These are phyloP conservation scores for Cromileptes altivelis DNA, from an alignment of 2,113 vertebrate species.

Conservation along the genomic window DNA sequence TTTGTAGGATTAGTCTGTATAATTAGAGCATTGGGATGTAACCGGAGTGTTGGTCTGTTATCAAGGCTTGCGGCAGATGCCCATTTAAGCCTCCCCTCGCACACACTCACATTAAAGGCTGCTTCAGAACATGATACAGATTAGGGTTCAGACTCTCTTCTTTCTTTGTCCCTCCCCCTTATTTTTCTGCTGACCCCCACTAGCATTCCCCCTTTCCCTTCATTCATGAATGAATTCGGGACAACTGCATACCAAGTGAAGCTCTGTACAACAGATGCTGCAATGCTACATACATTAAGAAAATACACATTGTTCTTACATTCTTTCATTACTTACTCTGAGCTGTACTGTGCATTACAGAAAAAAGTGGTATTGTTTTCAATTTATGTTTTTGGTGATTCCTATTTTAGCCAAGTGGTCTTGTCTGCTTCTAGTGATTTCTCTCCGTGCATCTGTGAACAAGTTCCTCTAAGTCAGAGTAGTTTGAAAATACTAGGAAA, in stretches of 20 bases:
- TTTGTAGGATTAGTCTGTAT: constrained; percentile 67
- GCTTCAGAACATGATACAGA: constrained; percentile 38
- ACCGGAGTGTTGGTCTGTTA: constrained; percentile 56
- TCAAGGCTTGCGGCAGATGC: constrained; percentile 72
- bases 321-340: too few relatives aligned
- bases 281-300: neutral
- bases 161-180: constrained; percentile 14
- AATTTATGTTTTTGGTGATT: too few relatives aligned
- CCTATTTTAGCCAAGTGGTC: too few relatives aligned
- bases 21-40: constrained; percentile 70
- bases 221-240: constrained; percentile 4
- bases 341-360: too few relatives aligned
- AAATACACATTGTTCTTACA: neutral
- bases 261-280: neutral
- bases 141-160: constrained; percentile 36
- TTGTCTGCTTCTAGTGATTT: neutral
- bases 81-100: constrained; percentile 47
- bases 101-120: constrained; percentile 7
- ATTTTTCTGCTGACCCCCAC: constrained; percentile 8
- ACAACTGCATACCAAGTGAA: neutral
- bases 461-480: neutral
- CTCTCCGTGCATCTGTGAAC: neutral
- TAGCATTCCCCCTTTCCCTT: neutral
- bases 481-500: neutral
- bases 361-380: too few relatives aligned